Evolutionary conservation across 1,140 invertebrate genomes (phyloP), one percentile per base, ranked within the genome.

Genomic region (Drosophila nigromelanica): DNA sequence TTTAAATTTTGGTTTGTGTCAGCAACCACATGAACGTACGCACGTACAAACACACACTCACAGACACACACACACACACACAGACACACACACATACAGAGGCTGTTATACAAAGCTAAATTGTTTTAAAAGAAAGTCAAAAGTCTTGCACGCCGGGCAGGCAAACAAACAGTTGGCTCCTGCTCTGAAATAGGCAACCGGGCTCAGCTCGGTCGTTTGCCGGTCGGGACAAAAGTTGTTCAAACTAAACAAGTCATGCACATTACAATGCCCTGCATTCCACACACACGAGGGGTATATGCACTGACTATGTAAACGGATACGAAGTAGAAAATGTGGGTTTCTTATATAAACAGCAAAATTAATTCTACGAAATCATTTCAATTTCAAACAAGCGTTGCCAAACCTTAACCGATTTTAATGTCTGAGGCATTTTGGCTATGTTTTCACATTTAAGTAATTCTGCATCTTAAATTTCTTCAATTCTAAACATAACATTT

Each of bases 1-100:
- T 89, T 89, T 89, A 89, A 89, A 89, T 89, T 89, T 89, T 80
- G 83, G 83, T 89, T 89, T 89, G 76, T 89, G 85, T 83, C 79
- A 79, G 76, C 80, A 89, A 89, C 80, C 83, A 89, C 83, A 89
- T 76, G 67, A 83, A 89, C 76, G 83, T 69, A 89, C 79, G 77
- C 62, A 68, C 33, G 33, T 35, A 35, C 33, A 33, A 4, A n/a
- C n/a, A n/a, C n/a, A n/a, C n/a, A n/a, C n/a, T n/a, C n/a, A 33
- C 61, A 51, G 66, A 37, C 40, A 55, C 58, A 55, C 43, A 45
- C 48, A 75, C 66, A 47, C 54, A 15, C 43, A 48, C 54, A 48
- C 62, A n/a, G n/a, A 48, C 60, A 15, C 37, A 47, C 39, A 58
- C 71, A 70, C 61, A 60, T 27, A 56, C 43, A 48, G 42, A 40